These are phyloP conservation scores for Drosophila pseudoananassae DNA, from an alignment of 1,140 invertebrate species.

Conservation along the genomic window DNA sequence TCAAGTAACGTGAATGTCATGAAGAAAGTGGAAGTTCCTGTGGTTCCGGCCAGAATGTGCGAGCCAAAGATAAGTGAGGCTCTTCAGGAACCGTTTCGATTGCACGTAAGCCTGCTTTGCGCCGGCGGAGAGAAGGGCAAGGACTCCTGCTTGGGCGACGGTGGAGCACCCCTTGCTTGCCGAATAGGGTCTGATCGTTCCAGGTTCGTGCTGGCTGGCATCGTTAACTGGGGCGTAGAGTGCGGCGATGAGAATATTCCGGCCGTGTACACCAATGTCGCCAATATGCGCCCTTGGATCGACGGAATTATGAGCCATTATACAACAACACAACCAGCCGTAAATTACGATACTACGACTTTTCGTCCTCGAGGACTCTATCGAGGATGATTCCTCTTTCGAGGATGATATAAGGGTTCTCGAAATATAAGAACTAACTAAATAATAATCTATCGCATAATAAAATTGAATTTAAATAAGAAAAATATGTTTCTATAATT, in stretches of 20 bases:
- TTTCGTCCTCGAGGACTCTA: no score
- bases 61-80: constrained; percentile 73
- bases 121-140: constrained; percentile 88
- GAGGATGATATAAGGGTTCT: no score
- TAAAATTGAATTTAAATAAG: no score
- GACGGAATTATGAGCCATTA: no score
- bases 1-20: constrained; percentile 87
- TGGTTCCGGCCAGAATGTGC: constrained; percentile 84
- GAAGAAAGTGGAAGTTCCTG: constrained; percentile 86
- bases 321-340: no score
- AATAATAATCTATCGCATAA: no score
- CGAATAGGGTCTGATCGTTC: constrained; percentile 84
- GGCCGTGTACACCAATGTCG: constrained; percentile 90
- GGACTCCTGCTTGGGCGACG: constrained; percentile 89
- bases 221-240: constrained; percentile 89
- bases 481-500: no score
- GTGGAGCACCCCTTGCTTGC: constrained; percentile 89
- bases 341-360: no score
- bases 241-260: constrained; percentile 88
- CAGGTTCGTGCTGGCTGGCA: constrained; percentile 86
- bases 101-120: constrained; percentile 85
- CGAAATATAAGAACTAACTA: no score
- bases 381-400: no score
- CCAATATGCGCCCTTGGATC: constrained; percentile 81
- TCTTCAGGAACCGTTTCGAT: constrained; percentile 56